Base-by-base conservation (phyloP, 2,797 vertebrate species). In the Alectoris magna region DNA sequence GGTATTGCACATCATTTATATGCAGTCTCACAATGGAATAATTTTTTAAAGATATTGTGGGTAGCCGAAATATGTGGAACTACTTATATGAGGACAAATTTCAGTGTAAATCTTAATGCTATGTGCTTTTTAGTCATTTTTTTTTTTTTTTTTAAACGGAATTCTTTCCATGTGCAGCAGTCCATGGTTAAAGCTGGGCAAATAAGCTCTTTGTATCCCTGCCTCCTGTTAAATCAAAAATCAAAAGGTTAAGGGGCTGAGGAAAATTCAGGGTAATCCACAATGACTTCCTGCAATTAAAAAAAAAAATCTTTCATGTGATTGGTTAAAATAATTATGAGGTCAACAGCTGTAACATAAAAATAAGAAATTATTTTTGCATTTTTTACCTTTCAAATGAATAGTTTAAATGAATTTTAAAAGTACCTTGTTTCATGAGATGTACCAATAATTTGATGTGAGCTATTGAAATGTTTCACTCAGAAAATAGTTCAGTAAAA, bases 31-130 rank as follows among this genome's bases (percentile, higher is more conserved):
- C 58, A 81, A 51, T 29, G 19, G 22, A 76, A 34, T 87, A 62
- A 18, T 56, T 87, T 88, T 78, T 84, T 36, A 84, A 88, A 90
- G 76, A 26, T 73, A 58, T 10, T 66, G 49, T 69, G 58, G 27
- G 38, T 83, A 85, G 34, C 58, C 86, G 62, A 94, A 90, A 93
- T 91, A 91, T 73, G 38, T 73, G 67, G n/a, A 91, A 78, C 43
- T 69, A 77, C 46, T 72, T 78, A 51, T 10, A 72, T 6, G n/a
- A 75, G 17, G 31, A 87, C 12, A 63, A 91, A 68, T 27, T 84
- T 74, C 8, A 17, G 21, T 91, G 87, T 81, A 34, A 90, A 58
- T 1, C 4, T 79, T 75, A 36, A 62, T 41, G 29, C 4, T 80
- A 2, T 53, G 12, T 63, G 31, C 31, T 67, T 34, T 67, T 43